Evolutionary conservation across 1,140 invertebrate species (phyloP), one percentile per base, ranked within the genome.

Genomic region (Wasmannia auropunctata): DNA sequence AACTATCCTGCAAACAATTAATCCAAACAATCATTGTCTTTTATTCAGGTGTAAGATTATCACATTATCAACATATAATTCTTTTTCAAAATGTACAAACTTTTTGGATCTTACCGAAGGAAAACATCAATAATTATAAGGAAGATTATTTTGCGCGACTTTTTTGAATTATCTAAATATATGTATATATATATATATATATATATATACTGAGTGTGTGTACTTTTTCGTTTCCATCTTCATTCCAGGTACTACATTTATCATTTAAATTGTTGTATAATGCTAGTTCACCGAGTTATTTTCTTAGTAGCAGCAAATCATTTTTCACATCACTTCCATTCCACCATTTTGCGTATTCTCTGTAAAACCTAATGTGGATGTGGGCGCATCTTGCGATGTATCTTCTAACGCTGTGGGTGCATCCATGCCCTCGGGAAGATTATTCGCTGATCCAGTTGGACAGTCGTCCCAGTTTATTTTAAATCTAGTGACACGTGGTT

Each of bases 401-500:
- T 95, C 94, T 80, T 95, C 94, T 40, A 94, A 90, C 0, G 86
- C 86, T 6, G n/a, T n/a, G n/a, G 94, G 93, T 0, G 90, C 90
- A 40, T 94, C 93, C 92, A 95, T 94, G 7, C 91, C 91, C 7
- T 95, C 92, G 1, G 90, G 89, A 22, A 92, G 85, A 49, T 86
- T 89, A 56, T 93, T 93, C 19, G 93, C 90, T 51, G 93, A 89
- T 1, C 93, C 86, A 76, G 92, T 95, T 11, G 95, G 86, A 92
- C 96, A 95, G 86, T 99, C 98, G 91, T 98, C 98, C 99, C 99
- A 99, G 93, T 99, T 99, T 60, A 99, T 99, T 96, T 99, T 99
- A 94, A 99, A 99, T 89, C 98, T 96, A 14, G 99, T 99, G 0
- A 99, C 99, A 92, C 99, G 96, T 5, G 99, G 99, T 95, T 98